Evolutionary conservation across 2,888 invertebrate species (phyloP), one percentile per base, ranked within the genome.

Genomic region (Noctua fimbriata): DNA sequence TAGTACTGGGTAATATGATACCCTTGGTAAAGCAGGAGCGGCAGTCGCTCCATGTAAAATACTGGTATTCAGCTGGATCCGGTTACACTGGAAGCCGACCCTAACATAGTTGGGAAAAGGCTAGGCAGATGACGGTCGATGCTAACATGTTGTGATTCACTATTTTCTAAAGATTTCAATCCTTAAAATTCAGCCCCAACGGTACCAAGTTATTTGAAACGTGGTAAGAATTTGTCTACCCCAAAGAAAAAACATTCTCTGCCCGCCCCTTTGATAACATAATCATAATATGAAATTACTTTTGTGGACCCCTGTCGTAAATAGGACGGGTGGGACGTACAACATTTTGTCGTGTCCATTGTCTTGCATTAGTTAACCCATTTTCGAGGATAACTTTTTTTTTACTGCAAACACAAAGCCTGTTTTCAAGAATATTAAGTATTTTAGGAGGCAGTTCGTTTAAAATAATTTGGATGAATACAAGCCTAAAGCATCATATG

Each of bases 231-330:
- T n/a, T n/a, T 44, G n/a, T 70, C 41, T 58, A 28, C n/a, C 32
- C 32, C 44, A 24, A 60, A 58, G 44, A 69, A 77, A 58, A 44
- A 60, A n/a, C 28, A 55, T 55, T 47, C 18, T 36, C 14, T 52
- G 21, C 3, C 47, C 52, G 60, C 76, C 69, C 70, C 52, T 83
- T 70, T 71, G 70, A 71, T 78, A 78, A 55, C 69, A 83, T 83
- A 83, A 81, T 71, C 81, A 70, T 81, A 77, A 83, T 78, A 83
- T 81, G 71, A 78, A 83, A 83, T 83, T 67, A 83, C 81, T 70
- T 83, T 71, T 67, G 78, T 60, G 60, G 32, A 78, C 58, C 70
- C 41, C 58, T 78, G 70, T 71, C 70, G 78, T 52, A 66, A 82
- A 28, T 36, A 58, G 81, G 78, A 7, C 58, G 65, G 49, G 49